phyloP scores from a whole-genome alignment of 2,888 invertebrate species.

The Chouioia cunea region DNA sequence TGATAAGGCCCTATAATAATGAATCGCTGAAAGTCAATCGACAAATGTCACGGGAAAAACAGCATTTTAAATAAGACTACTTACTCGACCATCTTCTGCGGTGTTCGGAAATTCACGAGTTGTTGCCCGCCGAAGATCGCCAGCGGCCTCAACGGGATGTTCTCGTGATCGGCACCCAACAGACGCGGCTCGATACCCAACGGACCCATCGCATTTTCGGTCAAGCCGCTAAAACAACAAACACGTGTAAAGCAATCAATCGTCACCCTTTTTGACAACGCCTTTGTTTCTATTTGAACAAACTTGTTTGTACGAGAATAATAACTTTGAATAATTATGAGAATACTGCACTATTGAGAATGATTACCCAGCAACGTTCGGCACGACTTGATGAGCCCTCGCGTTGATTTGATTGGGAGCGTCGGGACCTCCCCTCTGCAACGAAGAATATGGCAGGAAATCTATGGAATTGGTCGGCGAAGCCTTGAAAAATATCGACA shows the following conservation, averaged over 20 bases:
- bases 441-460: constrained; percentile 73
- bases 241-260: no score
- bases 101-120: constrained; percentile 67
- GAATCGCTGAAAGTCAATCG: no score
- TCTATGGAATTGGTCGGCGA: constrained; percentile 71
- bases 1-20: no score
- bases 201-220: constrained; percentile 64
- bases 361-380: constrained; percentile 66
- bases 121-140: constrained; percentile 71
- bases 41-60: no score
- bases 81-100: constrained; percentile 82
- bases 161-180: constrained; percentile 73
- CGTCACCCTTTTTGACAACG: no score
- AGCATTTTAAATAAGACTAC: no score
- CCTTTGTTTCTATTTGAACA: no score
- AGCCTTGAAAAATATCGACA: constrained; percentile 58
- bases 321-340: no score
- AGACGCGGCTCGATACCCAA: constrained; percentile 60
- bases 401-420: constrained; percentile 73
- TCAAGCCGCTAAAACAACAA: constrained; percentile 57
- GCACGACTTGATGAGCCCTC: constrained; percentile 67
- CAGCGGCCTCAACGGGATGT: constrained; percentile 83
- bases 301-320: no score
- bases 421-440: constrained; percentile 70
- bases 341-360: no score